Evolutionary conservation across 2,797 vertebrate species (phyloP).

Genomic region (Gadopsis bispinosus): DNA sequence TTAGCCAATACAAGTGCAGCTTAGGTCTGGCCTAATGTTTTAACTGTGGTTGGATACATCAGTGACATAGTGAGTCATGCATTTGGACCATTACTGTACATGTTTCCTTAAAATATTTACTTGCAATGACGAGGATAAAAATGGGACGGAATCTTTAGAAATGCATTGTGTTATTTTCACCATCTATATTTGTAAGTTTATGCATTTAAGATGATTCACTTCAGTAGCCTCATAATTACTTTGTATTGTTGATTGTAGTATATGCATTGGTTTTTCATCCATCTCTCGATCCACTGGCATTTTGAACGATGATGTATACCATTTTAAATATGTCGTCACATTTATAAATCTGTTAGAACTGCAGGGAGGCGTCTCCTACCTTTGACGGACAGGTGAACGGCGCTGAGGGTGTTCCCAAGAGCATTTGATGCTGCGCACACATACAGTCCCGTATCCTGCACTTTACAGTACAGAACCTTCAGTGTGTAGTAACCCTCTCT

Average conservation of each 20-base stretch:
- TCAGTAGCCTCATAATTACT: not conserved
- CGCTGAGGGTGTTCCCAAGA: constrained; percentile 94
- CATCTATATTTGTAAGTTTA: not conserved
- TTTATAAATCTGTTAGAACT: not conserved
- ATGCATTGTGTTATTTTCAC: not conserved
- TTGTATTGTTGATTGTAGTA: not conserved
- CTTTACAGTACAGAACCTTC: constrained; percentile 96
- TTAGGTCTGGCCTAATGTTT: constrained; percentile 5
- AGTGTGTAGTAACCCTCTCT: constrained; percentile 96
- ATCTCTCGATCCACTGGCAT: not conserved
- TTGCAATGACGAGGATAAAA: not conserved
- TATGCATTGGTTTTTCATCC: not conserved
- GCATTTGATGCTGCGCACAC: constrained; percentile 94
- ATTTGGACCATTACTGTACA: not conserved
- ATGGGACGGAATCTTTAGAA: not conserved
- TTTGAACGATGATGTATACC: not conserved
- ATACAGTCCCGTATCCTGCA: constrained; percentile 92
- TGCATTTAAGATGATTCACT: not conserved
- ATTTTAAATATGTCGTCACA: not conserved
- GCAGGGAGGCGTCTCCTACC: constrained; percentile 79
- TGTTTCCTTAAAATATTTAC: not conserved
- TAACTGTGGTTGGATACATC: not conserved
- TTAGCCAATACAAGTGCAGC: constrained; percentile 4
- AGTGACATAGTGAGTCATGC: not conserved
- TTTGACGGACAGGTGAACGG: constrained; percentile 93